Evolutionary conservation across 2,888 invertebrate species (phyloP), one percentile per base, ranked within the genome.

Genomic region (Epirrhoe alternata): DNA sequence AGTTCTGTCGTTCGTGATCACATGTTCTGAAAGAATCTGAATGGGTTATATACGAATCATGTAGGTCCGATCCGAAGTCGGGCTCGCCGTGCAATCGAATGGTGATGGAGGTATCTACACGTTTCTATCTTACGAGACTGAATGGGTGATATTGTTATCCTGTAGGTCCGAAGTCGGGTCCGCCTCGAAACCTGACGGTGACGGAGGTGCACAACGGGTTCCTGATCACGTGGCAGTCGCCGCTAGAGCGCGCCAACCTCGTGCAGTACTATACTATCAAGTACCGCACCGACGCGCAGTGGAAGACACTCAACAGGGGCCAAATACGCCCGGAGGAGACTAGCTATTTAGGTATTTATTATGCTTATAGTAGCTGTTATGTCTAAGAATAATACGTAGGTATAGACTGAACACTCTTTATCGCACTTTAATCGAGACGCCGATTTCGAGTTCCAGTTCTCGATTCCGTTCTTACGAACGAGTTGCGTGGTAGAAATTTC

Each of bases 221-320:
- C 91, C 95, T 97, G 76, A 97, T 98, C 86, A 96, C 97, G 79
- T 98, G 98, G 98, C 96, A 97, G 90, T 95, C 96, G 78, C 98
- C 98, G 33, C 84, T 96, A 76, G 97, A 98, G 86, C 95, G 96
- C 76, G 95, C 96, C 61, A 95, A 96, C 81, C 95, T 97, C 70
- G 96, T 98, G 76, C 96, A 97, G 90, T 97, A 97, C 94, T 98
- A 98, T 92, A 97, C 97, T 74, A 97, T 98, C 90, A 97, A 98
- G 93, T 98, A 97, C 93, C 96, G 97, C 85, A 97, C 97, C 56
- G 98, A 98, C 87, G 97, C 97, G 72, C 96, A 96, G 80, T 98
- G 97, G 97, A 97, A 97, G 89, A 96, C 96, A 61, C 94, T 98
- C 79, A 97, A 97, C 90, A 96, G 97, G 78, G 97, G 97, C 69